Percentiles rank a stretch among this genome's conserved stretches.
Evolutionary conservation across 2,113 vertebrate species (phyloP).

Genomic region (Psittacara wagleri): DNA sequence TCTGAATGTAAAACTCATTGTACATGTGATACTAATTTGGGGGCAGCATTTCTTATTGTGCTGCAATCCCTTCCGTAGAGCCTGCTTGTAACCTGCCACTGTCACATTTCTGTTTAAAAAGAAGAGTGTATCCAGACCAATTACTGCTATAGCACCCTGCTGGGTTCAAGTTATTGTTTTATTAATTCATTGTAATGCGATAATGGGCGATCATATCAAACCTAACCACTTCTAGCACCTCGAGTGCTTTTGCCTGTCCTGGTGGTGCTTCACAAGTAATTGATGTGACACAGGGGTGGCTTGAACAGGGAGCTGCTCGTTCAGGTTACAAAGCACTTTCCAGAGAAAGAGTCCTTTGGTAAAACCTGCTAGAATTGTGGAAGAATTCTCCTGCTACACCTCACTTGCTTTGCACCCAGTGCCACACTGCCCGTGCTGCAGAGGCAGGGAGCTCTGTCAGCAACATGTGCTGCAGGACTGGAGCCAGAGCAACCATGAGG

Average conservation of each 20-base stretch:
- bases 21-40: not conserved
- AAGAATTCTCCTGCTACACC: not conserved
- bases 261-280: not conserved
- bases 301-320: not conserved
- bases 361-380: not conserved
- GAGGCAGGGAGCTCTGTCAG: not conserved
- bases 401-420: fast-evolving
- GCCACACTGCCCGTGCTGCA: fast-evolving
- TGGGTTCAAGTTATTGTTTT: not conserved
- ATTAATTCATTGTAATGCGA: constrained; percentile 11
- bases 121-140: not conserved
- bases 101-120: not conserved
- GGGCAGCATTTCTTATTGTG: not conserved
- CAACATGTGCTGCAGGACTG: not conserved
- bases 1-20: not conserved
- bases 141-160: not conserved
- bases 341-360: not conserved
- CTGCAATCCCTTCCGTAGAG: not conserved
- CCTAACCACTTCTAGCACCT: not conserved
- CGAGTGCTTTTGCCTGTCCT: not conserved
- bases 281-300: not conserved
- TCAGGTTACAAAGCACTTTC: not conserved
- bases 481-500: not conserved
- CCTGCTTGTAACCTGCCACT: not conserved
- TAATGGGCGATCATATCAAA: constrained; percentile 11